phyloP scores from a whole-genome alignment of 2,888 invertebrate species.

The Mycogona germanica region DNA sequence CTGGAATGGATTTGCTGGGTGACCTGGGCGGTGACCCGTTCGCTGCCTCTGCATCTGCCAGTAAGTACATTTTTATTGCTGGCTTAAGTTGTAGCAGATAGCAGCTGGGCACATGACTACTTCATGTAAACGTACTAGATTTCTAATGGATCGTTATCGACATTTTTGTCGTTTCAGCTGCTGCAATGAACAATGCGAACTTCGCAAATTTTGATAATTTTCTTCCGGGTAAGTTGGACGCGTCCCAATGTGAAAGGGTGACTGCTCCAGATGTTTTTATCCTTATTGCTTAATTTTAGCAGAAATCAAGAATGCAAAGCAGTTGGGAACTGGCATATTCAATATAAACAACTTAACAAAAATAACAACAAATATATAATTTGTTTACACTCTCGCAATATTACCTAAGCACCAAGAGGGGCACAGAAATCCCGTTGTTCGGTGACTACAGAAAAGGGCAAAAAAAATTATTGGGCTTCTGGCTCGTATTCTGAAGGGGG shows the following conservation, averaged over 20 bases:
- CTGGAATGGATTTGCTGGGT: constrained; percentile 30
- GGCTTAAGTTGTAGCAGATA: not conserved
- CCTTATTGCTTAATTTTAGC: not conserved
- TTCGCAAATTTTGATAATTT: constrained; percentile 36
- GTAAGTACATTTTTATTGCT: constrained; percentile 3
- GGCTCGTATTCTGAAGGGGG: too few species aligned
- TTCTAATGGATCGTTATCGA: too few species aligned
- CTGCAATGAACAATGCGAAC: constrained; percentile 17
- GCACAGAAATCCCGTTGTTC: too few species aligned
- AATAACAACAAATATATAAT: too few species aligned
- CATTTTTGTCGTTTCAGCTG: constrained; percentile 16
- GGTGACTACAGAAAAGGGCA: too few species aligned
- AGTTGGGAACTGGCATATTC: too few species aligned
- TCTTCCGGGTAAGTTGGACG: constrained; percentile 20
- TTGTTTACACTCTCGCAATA: too few species aligned
- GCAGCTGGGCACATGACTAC: not conserved
- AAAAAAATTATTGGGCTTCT: too few species aligned
- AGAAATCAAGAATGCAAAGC: too few species aligned
- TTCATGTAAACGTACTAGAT: not conserved
- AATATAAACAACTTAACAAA: too few species aligned
- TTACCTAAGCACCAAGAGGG: too few species aligned
- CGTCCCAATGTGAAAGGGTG: too few species aligned
- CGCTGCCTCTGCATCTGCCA: constrained; percentile 24
- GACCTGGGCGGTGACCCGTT: constrained; percentile 34
- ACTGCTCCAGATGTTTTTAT: not conserved